phyloP scores from a whole-genome alignment of 2,113 vertebrate species.

The Paramormyrops kingsleyae region DNA sequence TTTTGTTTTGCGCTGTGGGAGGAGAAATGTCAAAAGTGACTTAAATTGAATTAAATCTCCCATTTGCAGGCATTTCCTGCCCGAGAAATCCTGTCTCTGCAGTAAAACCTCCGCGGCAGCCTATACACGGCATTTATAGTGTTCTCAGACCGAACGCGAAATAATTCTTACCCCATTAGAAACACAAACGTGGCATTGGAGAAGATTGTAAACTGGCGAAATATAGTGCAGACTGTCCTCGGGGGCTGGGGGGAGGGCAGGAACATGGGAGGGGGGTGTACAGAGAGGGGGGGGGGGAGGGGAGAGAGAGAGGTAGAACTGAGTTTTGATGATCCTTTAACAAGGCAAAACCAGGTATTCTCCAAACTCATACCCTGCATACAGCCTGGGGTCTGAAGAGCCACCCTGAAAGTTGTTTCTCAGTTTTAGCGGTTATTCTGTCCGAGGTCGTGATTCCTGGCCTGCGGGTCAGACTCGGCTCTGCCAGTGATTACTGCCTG shows the following conservation, averaged over 20 bases:
- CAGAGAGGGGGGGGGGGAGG: neutral
- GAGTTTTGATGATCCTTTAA: neutral
- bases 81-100: neutral
- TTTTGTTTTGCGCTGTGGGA: neutral
- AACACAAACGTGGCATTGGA: neutral
- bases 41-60: constrained; percentile 1
- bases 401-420: neutral
- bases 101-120: neutral
- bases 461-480: neutral
- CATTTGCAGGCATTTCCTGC: neutral
- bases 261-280: neutral
- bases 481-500: neutral
- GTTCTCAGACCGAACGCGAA: neutral
- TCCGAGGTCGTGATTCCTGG: neutral
- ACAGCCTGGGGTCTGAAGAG: neutral
- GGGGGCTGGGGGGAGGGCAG: neutral
- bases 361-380: neutral
- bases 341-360: neutral
- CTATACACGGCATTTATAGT: neutral
- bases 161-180: neutral
- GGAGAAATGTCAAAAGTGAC: neutral
- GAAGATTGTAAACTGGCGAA: neutral
- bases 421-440: neutral
- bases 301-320: neutral
- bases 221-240: neutral